These are phyloP conservation scores for Dryocosmus kuriphilus DNA, from an alignment of 2,888 invertebrate species.

Conservation along the genomic window DNA sequence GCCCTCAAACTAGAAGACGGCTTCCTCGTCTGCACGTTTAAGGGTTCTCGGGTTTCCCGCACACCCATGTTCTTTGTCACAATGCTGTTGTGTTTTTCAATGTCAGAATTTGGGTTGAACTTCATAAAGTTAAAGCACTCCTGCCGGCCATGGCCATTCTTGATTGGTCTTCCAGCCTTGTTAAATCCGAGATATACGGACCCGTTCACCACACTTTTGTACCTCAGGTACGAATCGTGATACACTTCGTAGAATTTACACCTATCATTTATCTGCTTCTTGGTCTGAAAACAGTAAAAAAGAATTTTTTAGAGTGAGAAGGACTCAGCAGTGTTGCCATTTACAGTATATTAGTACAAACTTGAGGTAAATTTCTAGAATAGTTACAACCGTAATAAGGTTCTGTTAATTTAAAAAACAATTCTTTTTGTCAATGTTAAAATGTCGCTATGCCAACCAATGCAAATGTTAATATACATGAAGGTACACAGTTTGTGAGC, in stretches of 20 bases:
- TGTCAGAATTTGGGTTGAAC: slow-evolving; percentile 82
- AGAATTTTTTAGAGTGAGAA: not conserved
- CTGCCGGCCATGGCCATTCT: slow-evolving; percentile 76
- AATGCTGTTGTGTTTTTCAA: slow-evolving; percentile 81
- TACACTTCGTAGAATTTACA: slow-evolving; percentile 84
- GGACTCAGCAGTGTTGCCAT: too few species aligned
- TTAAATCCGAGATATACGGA: slow-evolving; percentile 84
- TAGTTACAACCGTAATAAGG: too few species aligned
- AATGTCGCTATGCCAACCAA: too few species aligned
- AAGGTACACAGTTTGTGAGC: too few species aligned
- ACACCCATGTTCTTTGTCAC: slow-evolving; percentile 78
- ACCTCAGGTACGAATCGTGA: slow-evolving; percentile 83
- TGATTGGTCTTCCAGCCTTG: slow-evolving; percentile 81
- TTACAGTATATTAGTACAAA: too few species aligned
- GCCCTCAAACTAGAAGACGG: slow-evolving; percentile 68
- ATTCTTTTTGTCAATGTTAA: too few species aligned
- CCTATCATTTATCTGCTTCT: slow-evolving; percentile 81
- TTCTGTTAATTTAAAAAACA: too few species aligned
- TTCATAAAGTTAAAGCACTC: slow-evolving; percentile 84
- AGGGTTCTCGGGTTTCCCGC: slow-evolving; percentile 64
- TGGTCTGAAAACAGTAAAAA: slow-evolving; percentile 77
- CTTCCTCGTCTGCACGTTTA: slow-evolving; percentile 77
- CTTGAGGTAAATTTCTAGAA: too few species aligned
- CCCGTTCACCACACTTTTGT: slow-evolving; percentile 81
- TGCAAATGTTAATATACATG: too few species aligned